Conservation (phyloP, 2,888 invertebrate genomes). For the Melieria picta region DNA sequence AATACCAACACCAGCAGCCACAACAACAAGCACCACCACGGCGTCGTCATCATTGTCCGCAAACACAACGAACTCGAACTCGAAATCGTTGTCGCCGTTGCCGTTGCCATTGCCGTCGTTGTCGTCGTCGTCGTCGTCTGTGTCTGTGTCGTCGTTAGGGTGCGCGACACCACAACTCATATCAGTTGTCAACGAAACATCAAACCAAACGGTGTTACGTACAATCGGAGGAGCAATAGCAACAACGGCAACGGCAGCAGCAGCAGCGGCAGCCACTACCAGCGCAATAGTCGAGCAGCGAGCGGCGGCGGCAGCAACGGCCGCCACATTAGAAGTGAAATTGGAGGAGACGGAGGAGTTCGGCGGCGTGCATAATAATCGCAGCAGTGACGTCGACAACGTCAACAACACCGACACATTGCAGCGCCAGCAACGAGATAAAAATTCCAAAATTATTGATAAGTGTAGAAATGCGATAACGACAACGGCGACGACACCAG, state of each 20-base stretch:
- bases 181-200: constrained; percentile 64
- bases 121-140: constrained; percentile 42
- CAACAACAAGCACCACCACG: constrained; percentile 25
- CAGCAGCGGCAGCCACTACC: constrained; percentile 37
- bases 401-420: constrained; percentile 26
- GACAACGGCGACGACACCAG: constrained; percentile 47
- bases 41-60: constrained; percentile 19
- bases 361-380: constrained; percentile 5
- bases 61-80: constrained; percentile 33
- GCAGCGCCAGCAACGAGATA: constrained; percentile 42
- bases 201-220: constrained; percentile 60
- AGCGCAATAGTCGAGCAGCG: constrained; percentile 31
- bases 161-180: constrained; percentile 56
- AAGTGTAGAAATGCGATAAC: constrained; percentile 50
- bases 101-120: constrained; percentile 41
- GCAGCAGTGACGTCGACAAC: constrained; percentile 28
- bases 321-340: constrained; percentile 33
- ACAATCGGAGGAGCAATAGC: constrained; percentile 29
- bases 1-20: constrained; percentile 29
- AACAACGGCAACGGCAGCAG: constrained; percentile 31
- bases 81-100: constrained; percentile 27
- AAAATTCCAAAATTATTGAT: constrained; percentile 50
- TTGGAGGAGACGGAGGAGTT: constrained; percentile 23
- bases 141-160: constrained; percentile 51
- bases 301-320: constrained; percentile 23